phyloP scores from a whole-genome alignment of 2,797 vertebrate genomes.

The Scyliorhinus canicula region DNA sequence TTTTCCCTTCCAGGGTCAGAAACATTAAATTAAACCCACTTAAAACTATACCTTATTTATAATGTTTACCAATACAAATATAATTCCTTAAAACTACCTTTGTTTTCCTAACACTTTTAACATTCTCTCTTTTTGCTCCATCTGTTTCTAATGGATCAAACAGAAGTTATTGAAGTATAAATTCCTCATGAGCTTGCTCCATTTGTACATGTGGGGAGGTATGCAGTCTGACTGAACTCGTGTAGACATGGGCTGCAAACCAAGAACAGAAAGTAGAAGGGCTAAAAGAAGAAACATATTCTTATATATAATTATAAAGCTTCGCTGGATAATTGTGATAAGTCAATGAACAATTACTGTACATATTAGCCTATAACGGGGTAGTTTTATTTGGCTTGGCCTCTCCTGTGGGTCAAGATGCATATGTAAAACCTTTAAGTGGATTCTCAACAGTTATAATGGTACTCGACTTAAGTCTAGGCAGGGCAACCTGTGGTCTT shows the following conservation, averaged over 20 bases:
- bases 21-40: no score
- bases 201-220: neutral
- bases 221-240: neutral
- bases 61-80: no score
- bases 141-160: neutral
- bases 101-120: no score
- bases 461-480: neutral
- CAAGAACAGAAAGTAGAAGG: neutral
- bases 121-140: neutral
- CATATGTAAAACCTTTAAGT: neutral
- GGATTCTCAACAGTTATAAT: no score
- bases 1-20: no score
- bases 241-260: neutral
- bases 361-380: neutral
- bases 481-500: no score
- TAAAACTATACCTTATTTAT: no score
- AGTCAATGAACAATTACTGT: neutral
- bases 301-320: neutral
- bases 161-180: neutral
- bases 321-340: neutral
- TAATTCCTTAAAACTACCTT: no score
- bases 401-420: neutral
- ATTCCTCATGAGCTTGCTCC: neutral
- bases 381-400: neutral
- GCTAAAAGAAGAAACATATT: no score